These are phyloP conservation scores for Disparrhopalites patrizii DNA, from an alignment of 2,888 invertebrate species.

Conservation along the genomic window DNA sequence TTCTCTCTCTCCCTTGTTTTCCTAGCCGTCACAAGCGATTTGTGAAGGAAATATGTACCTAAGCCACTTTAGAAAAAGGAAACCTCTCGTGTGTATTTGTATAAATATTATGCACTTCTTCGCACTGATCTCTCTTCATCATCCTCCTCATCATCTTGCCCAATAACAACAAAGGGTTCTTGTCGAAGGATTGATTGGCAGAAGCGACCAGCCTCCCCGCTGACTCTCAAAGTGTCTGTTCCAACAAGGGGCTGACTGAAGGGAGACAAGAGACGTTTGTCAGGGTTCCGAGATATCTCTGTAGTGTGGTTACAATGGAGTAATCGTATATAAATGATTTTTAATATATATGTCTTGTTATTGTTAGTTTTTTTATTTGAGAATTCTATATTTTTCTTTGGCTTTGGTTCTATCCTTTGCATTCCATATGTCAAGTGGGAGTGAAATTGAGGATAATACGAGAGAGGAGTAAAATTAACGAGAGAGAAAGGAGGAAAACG, in stretches of 20 bases:
- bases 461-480: too few species aligned
- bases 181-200: constrained; percentile 28
- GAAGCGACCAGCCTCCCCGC: constrained; percentile 23
- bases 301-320: not conserved
- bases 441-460: too few species aligned
- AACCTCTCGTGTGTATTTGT: not conserved
- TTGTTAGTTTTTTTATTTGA: constrained; percentile 4
- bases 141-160: constrained; percentile 1
- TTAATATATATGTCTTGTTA: not conserved
- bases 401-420: not conserved
- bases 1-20: too few species aligned
- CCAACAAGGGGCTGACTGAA: not conserved
- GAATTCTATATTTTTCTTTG: not conserved
- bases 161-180: too few species aligned
- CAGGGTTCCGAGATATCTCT: not conserved
- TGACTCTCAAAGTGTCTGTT: not conserved
- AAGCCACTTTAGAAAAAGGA: too few species aligned
- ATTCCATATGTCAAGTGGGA: too few species aligned
- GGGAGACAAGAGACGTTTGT: not conserved
- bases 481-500: too few species aligned
- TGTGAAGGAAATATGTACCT: too few species aligned
- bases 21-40: too few species aligned
- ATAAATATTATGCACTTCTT: not conserved
- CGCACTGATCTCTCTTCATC: not conserved
- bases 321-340: not conserved